Conservation (phyloP, 1,140 invertebrate genomes). For the Cardiocondyla obscurior region DNA sequence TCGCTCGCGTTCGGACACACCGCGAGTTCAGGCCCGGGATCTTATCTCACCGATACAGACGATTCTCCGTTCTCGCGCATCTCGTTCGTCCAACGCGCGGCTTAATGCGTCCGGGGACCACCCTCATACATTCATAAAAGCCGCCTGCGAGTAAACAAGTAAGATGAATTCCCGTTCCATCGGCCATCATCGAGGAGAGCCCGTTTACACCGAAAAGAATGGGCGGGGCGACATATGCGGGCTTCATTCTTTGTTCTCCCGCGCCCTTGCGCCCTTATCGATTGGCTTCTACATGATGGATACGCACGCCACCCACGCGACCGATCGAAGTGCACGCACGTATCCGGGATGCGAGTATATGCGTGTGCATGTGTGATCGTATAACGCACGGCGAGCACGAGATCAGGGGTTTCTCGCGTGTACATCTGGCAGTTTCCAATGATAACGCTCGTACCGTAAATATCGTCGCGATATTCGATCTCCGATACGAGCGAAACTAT, state of each 20-base stretch:
- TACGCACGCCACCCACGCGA: slow-evolving; percentile 40
- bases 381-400: slow-evolving; percentile 1
- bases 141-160: slow-evolving; percentile 45
- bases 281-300: slow-evolving; percentile 41
- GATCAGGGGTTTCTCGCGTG: slow-evolving; percentile 2
- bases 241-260: slow-evolving; percentile 47
- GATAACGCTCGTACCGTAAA: slow-evolving; percentile 13
- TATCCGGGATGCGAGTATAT: not conserved
- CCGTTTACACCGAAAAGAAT: slow-evolving; percentile 36
- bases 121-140: slow-evolving; percentile 41
- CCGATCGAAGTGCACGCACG: slow-evolving; percentile 3
- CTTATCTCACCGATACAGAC: slow-evolving; percentile 38
- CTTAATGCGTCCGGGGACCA: too few species aligned
- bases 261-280: slow-evolving; percentile 44
- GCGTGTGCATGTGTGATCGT: not conserved
- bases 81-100: not conserved
- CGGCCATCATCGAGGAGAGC: slow-evolving; percentile 6
- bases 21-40: slow-evolving; percentile 1
- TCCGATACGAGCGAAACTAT: not conserved
- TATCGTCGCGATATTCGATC: slow-evolving; percentile 12
- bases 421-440: slow-evolving; percentile 53
- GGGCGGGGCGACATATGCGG: slow-evolving; percentile 53
- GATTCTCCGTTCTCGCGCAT: not conserved
- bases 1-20: not conserved
- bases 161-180: slow-evolving; percentile 31